Base-by-base conservation (phyloP, 2,113 vertebrate species). In the Psammodynastes pulverulentus region DNA sequence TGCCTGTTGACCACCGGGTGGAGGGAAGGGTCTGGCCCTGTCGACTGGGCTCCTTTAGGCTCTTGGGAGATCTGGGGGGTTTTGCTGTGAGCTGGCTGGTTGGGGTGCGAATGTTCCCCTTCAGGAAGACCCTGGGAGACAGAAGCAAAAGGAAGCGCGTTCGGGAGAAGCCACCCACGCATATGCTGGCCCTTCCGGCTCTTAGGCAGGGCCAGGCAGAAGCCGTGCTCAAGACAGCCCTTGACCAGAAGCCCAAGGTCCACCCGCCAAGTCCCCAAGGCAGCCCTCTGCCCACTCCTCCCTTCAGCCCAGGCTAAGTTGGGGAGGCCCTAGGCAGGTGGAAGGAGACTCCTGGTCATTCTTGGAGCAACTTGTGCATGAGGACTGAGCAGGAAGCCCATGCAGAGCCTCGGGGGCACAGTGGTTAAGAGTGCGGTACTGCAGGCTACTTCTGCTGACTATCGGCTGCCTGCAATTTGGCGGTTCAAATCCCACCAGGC, bases 21-120 rank as follows among this genome's bases (percentile, higher is more conserved):
- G 94, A 98, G 98, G 17, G 98, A 96, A 95, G 95, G 98, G 23
- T 99, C 98, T 0, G 94, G 90, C 12, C 95, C 97, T 0, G 96
- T 93, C 0, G 97, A 95, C 17, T 96, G 85, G 0, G 97, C 94
- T 89, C 97, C 97, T 96, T 99, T 99, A 15, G 98, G 96, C 91
- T 99, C 98, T 95, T 98, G 98, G 0, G 98, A 97, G 72, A 98
- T 97, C 95, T 98, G 98, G 89, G 98, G 96, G 34, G 98, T 97
- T 97, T 99, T 99, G 95, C 97, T 97, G 94, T 98, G 97, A 1
- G 94, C 96, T 0, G 97, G 96, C 93, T 97, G 97, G 94, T 94
- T 96, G 43, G 97, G 91, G 93, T 98, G 98, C 1, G 97, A 94
- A 92, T 98, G 97, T 9, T 99, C 99, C 0, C 97, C 96, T 89